These are phyloP conservation scores for Sternarchorhynchus goeldii DNA, from an alignment of 2,797 vertebrate species.

Conservation along the genomic window DNA sequence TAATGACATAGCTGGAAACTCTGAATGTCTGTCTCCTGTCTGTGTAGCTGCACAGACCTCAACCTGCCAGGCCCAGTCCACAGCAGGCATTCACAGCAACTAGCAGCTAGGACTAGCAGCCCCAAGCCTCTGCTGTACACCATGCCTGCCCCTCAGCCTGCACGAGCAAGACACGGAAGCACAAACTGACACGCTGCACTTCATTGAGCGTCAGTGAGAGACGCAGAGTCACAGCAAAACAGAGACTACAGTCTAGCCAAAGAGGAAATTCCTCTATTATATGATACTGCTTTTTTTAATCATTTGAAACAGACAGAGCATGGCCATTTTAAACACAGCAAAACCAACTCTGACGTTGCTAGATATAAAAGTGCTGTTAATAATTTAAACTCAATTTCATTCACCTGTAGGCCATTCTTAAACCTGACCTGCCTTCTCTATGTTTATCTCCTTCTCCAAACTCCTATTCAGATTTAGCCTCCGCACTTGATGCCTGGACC, in stretches of 20 bases:
- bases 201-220: conserved; percentile 46
- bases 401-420: background rate
- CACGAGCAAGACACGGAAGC: conserved; percentile 31
- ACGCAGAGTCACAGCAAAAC: conserved; percentile 41
- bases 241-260: background rate
- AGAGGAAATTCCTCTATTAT: conserved; percentile 5
- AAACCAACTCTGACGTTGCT: too few species aligned
- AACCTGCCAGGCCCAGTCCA: background rate
- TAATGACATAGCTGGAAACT: conserved; percentile 24
- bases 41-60: conserved; percentile 2
- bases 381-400: background rate
- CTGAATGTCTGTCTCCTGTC: conserved; percentile 9
- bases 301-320: conserved; percentile 3
- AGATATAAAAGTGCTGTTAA: background rate
- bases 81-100: conserved; percentile 17
- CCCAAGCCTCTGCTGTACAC: conserved; percentile 17
- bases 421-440: conserved; percentile 30
- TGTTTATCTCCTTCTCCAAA: background rate
- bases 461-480: conserved; percentile 38
- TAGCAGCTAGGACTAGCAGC: conserved; percentile 18
- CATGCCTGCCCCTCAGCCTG: background rate
- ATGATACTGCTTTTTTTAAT: conserved; percentile 15
- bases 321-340: background rate
- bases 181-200: background rate
- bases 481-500: conserved; percentile 17